Conservation (phyloP, 1,140 invertebrate genomes). For the Lepidostoma basale region DNA sequence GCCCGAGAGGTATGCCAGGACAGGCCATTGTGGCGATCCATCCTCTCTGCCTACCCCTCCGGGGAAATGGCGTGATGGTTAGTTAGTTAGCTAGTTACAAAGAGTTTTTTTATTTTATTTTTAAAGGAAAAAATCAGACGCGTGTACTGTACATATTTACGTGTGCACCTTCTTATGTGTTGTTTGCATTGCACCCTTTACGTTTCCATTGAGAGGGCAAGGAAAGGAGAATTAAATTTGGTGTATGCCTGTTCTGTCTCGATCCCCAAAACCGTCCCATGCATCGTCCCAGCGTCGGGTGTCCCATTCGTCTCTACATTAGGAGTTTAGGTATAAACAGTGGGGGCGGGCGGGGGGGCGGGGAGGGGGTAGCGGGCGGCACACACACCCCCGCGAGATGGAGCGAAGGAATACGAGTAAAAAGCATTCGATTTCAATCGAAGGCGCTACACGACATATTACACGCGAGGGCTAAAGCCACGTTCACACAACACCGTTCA, state of each 20-base stretch:
- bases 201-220: too few species aligned
- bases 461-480: constrained; percentile 24
- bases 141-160: too few species aligned
- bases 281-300: not conserved
- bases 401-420: constrained; percentile 44
- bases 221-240: not conserved
- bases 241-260: not conserved
- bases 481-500: not conserved
- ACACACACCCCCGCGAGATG: constrained; percentile 29
- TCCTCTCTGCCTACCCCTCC: too few species aligned
- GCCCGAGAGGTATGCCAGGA: too few species aligned
- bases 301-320: constrained; percentile 38
- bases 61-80: too few species aligned
- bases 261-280: not conserved
- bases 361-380: not conserved
- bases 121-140: too few species aligned
- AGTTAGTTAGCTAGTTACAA: too few species aligned
- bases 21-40: too few species aligned
- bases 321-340: constrained; percentile 42
- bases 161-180: too few species aligned
- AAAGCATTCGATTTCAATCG: constrained; percentile 48
- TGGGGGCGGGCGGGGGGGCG: constrained; percentile 6
- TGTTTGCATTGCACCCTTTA: too few species aligned
- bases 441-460: constrained; percentile 46
- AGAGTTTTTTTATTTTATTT: too few species aligned